Base-by-base conservation (phyloP, 2,888 invertebrate species). In the Drosophila multiciliata region DNA sequence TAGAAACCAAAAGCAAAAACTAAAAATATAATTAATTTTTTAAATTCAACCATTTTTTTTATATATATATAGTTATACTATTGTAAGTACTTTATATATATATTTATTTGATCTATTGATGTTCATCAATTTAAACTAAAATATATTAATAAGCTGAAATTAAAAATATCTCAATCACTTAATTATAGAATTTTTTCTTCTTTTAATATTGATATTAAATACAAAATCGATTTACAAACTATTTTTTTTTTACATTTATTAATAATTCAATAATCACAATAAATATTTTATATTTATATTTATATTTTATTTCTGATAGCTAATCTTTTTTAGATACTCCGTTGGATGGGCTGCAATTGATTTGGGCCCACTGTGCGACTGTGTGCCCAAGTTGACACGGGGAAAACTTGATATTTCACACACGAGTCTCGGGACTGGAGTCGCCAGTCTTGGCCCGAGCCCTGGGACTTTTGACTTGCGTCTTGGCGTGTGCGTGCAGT, bases 351-450 rank as follows among this genome's bases (percentile, higher is more conserved):
- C 4, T 23, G 20, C 20, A 8, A 23, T 3, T 23, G 17, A 3
- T 17, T 33, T 12, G 6, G 20, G 3, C 8, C 57, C 67, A 67
- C 57, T 12, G 40, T 59, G 42, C 70, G 73, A 75, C 74, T 83
- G 80, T 77, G 70, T 57, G 29, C 58, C 26, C 58, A 68, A 69
- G 77, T 79, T 81, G 85, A 87, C 87, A 82, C 67, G 88, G 68
- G 66, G 68, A 88, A 88, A 89, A 87, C 87, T 82, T 89, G 87
- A 89, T 87, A 88, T 86, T 75, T 88, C 87, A 85, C 86, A 87
- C 89, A 80, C 82, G 87, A 82, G 86, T 86, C 83, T 63, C 36
- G 17, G 17, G 54, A 36, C 33, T 53, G 20, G 20, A 73, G 78
- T 68, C 74, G 79, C 29, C 29, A 79, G 83, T 61, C 75, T 66